phyloP scores from a whole-genome alignment of 53 echinoderm and acorn worm species.

The Patiria pectinifera region DNA sequence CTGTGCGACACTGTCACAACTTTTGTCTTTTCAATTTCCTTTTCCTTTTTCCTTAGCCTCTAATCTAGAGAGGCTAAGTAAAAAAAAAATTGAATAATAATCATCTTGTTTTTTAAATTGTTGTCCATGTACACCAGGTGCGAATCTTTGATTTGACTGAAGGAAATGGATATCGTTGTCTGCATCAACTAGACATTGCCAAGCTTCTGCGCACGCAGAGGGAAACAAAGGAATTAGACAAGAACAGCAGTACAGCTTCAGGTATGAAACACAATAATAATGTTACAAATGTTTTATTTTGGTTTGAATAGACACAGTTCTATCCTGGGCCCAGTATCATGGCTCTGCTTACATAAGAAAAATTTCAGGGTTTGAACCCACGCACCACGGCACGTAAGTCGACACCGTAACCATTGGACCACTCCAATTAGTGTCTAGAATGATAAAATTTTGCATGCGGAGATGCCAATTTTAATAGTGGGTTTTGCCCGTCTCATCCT shows the following conservation, averaged over 20 bases:
- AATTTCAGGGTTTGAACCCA: too few species aligned
- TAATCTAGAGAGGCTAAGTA: too few species aligned
- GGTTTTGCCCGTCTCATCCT: background rate
- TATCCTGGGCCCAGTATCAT: too few species aligned
- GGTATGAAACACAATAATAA: slow-evolving; percentile 13
- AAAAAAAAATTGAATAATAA: background rate
- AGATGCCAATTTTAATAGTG: background rate
- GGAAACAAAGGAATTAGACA: slow-evolving; percentile 50
- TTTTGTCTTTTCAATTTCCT: too few species aligned
- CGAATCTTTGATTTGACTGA: slow-evolving; percentile 88
- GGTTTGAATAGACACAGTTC: background rate
- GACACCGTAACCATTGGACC: too few species aligned
- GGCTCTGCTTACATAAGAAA: too few species aligned
- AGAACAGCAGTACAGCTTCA: slow-evolving; percentile 13
- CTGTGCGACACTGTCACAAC: too few species aligned
- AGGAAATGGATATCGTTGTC: slow-evolving; percentile 77
- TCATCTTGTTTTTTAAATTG: background rate
- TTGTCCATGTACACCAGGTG: slow-evolving; percentile 51
- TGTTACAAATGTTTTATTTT: background rate
- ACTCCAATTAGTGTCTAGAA: too few species aligned
- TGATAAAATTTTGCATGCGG: background rate
- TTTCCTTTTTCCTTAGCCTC: too few species aligned
- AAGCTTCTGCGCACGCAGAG: slow-evolving; percentile 66
- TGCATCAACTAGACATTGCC: slow-evolving; percentile 88
- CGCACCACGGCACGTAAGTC: too few species aligned